These are phyloP conservation scores for Osmerus eperlanus DNA, from an alignment of 2,113 vertebrate species.

Conservation along the genomic window DNA sequence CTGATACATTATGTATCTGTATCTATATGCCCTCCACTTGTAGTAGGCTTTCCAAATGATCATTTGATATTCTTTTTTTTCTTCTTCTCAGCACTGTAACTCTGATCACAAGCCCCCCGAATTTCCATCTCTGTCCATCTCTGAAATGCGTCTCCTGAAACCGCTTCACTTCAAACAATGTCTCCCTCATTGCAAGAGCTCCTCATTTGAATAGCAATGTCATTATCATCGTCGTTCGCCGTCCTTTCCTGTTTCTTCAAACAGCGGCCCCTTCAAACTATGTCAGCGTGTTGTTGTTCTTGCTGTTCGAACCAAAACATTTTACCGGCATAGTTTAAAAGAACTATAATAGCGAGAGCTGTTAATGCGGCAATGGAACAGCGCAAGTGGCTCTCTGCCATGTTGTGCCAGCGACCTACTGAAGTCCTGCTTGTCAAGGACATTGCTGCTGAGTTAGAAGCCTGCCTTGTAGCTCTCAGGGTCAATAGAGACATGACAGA, in stretches of 20 bases:
- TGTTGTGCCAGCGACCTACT: slow-evolving; percentile 29
- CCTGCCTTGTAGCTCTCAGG: slow-evolving; percentile 4
- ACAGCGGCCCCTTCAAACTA: slow-evolving; percentile 18
- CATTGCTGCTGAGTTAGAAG: background rate
- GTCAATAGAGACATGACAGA: slow-evolving; percentile 7
- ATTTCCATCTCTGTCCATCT: slow-evolving; percentile 6
- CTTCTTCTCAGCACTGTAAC: background rate
- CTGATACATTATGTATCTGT: no score
- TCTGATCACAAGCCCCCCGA: background rate
- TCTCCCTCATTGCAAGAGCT: slow-evolving; percentile 33
- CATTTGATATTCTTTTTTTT: no score
- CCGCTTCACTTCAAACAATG: slow-evolving; percentile 19
- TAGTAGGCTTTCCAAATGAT: no score
- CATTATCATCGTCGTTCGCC: slow-evolving; percentile 42
- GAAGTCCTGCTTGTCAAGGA: background rate
- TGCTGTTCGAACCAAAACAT: slow-evolving; percentile 38
- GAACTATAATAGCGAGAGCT: slow-evolving; percentile 6
- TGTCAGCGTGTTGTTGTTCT: slow-evolving; percentile 28
- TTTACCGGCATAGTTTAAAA: slow-evolving; percentile 43
- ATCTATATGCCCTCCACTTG: no score
- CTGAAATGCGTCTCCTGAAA: slow-evolving; percentile 36
- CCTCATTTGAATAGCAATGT: slow-evolving; percentile 48
- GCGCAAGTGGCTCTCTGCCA: slow-evolving; percentile 28
- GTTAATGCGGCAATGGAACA: slow-evolving; percentile 36
- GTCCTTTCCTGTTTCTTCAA: slow-evolving; percentile 34